Percentiles rank a stretch among this genome's conserved stretches.
Evolutionary conservation across 2,888 invertebrate genomes (phyloP).

Genomic region (Agapetus fuscipes): DNA sequence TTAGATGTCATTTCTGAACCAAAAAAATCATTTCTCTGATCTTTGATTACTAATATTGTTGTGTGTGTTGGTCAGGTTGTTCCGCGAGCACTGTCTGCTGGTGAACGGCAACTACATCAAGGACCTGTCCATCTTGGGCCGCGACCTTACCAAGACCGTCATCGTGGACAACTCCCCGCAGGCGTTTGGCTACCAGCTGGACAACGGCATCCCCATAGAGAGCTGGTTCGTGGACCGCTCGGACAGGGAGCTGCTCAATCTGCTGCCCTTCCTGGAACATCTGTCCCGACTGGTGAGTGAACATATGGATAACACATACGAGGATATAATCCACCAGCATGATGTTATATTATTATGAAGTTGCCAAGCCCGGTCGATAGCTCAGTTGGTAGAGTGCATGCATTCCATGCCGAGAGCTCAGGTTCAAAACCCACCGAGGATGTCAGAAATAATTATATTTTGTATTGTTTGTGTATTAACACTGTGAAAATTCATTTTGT

Average conservation of each 20-base stretch:
- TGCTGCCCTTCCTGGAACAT: slow-evolving; percentile 85
- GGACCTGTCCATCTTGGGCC: slow-evolving; percentile 84
- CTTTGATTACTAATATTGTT: background rate
- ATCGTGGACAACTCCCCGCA: slow-evolving; percentile 86
- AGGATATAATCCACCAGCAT: no score
- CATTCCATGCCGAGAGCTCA: no score
- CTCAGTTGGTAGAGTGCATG: no score
- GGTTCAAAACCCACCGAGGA: no score
- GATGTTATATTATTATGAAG: no score
- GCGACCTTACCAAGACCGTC: slow-evolving; percentile 75
- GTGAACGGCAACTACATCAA: slow-evolving; percentile 96
- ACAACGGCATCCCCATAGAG: slow-evolving; percentile 95
- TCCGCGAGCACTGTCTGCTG: slow-evolving; percentile 91
- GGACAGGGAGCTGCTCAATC: slow-evolving; percentile 82
- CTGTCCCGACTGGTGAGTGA: slow-evolving; percentile 64
- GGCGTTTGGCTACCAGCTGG: slow-evolving; percentile 83
- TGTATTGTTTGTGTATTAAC: no score
- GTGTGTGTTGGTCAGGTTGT: slow-evolving; percentile 52
- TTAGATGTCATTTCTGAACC: no score
- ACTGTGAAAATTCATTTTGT: no score
- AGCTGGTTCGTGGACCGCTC: slow-evolving; percentile 91
- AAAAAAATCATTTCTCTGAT: no score
- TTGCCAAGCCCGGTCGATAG: no score
- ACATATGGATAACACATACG: no score
- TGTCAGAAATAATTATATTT: no score